Conservation (phyloP, 2,113 vertebrate genomes). For the Callocephalon fimbriatum region DNA sequence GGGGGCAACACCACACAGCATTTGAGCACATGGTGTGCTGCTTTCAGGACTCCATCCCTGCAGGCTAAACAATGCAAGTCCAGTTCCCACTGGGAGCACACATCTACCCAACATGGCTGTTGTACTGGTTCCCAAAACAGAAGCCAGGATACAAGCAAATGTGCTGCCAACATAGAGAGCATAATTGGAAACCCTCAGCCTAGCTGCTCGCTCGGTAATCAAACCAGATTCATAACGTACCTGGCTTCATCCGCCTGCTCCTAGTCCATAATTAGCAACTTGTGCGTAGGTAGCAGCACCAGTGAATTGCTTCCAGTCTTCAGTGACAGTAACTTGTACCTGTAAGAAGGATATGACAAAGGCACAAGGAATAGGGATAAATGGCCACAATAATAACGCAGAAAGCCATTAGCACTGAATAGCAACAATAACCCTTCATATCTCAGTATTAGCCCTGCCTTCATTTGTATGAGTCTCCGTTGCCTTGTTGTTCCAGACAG, state of each 20-base stretch:
- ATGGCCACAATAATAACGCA: not conserved
- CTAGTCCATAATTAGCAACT: slow-evolving; percentile 3
- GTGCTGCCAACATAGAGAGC: not conserved
- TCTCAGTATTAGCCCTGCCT: not conserved
- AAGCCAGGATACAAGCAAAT: not conserved
- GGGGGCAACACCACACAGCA: not conserved
- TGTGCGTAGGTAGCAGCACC: not conserved
- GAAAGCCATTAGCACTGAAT: not conserved
- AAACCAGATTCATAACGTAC: not conserved
- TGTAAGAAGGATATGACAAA: not conserved
- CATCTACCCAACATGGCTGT: not conserved
- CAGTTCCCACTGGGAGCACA: not conserved
- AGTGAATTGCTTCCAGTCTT: not conserved
- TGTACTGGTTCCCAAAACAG: not conserved
- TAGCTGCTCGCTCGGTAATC: not conserved
- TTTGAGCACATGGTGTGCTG: rapidly evolving
- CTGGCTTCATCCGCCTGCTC: not conserved
- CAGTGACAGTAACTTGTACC: not conserved
- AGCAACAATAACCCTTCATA: not conserved
- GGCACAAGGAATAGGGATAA: not conserved
- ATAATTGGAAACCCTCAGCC: slow-evolving; percentile 12
- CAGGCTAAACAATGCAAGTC: not conserved
- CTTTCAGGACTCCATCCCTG: not conserved
- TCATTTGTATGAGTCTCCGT: not conserved
- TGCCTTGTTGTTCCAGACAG: not conserved